phyloP scores from a whole-genome alignment of 2,888 invertebrate species.

The Mamestra brassicae region DNA sequence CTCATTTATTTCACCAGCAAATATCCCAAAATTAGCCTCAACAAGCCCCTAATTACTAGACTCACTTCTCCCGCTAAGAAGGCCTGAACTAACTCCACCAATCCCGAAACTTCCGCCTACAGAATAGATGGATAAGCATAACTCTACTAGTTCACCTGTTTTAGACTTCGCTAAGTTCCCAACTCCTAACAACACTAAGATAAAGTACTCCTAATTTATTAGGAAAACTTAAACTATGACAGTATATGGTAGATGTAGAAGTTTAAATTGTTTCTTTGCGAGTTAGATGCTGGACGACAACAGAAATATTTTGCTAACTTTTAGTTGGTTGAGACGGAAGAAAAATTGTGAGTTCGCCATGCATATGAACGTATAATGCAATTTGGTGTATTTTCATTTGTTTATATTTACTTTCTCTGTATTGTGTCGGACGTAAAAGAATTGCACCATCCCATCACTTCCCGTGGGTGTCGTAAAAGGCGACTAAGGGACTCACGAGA shows the following conservation, averaged over 20 bases:
- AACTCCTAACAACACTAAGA: slow-evolving; percentile 69
- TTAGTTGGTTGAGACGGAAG: slow-evolving; percentile 13
- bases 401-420: background rate
- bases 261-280: slow-evolving; percentile 63
- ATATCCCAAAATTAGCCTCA: background rate
- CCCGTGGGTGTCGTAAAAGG: no score
- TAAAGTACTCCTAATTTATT: slow-evolving; percentile 82
- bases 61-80: slow-evolving; percentile 34
- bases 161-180: slow-evolving; percentile 67
- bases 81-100: slow-evolving; percentile 40
- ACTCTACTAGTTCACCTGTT: slow-evolving; percentile 62
- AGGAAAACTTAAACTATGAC: slow-evolving; percentile 77
- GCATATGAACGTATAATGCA: slow-evolving; percentile 5
- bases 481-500: no score
- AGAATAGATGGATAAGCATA: slow-evolving; percentile 67
- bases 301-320: slow-evolving; percentile 49
- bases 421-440: no score
- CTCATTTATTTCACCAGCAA: background rate
- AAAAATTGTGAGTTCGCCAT: slow-evolving; percentile 39
- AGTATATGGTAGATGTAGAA: slow-evolving; percentile 59
- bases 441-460: no score
- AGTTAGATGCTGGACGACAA: slow-evolving; percentile 50
- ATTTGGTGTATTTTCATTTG: slow-evolving; percentile 8
- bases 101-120: slow-evolving; percentile 52
- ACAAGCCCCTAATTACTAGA: slow-evolving; percentile 33